phyloP scores from a whole-genome alignment of 2,888 invertebrate species.

The Trissonchulus sp. region DNA sequence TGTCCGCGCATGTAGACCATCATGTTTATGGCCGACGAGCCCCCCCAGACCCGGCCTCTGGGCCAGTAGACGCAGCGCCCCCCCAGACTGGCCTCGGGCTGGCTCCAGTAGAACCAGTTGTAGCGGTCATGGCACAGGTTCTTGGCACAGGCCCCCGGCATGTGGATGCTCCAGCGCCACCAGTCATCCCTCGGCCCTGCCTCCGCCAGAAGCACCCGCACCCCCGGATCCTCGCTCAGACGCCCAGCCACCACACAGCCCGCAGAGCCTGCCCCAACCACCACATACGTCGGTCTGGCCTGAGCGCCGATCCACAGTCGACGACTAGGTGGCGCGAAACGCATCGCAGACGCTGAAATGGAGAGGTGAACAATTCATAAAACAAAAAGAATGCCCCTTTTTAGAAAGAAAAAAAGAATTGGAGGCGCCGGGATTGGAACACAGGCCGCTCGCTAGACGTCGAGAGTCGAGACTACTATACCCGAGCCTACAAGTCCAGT shows the following conservation, averaged over 20 bases:
- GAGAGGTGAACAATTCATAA: too few relatives aligned
- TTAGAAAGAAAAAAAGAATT: too few relatives aligned
- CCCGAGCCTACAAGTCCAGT: too few relatives aligned
- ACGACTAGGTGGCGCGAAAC: too few relatives aligned
- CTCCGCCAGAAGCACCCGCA: constrained; percentile 54
- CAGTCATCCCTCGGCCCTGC: constrained; percentile 56
- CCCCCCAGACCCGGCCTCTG: constrained; percentile 66
- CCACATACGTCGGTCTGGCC: constrained; percentile 46
- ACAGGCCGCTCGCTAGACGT: too few relatives aligned
- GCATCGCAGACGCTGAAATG: too few relatives aligned
- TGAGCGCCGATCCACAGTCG: too few relatives aligned
- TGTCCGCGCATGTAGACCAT: constrained; percentile 72
- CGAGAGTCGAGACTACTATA: too few relatives aligned
- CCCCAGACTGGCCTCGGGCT: constrained; percentile 55
- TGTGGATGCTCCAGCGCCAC: constrained; percentile 57
- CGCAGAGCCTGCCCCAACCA: constrained; percentile 59
- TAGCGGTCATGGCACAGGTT: constrained; percentile 52
- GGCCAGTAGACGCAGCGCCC: constrained; percentile 58
- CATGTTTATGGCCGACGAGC: constrained; percentile 75
- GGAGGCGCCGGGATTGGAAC: too few relatives aligned
- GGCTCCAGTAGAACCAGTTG: constrained; percentile 57
- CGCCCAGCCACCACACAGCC: constrained; percentile 59
- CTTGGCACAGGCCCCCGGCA: constrained; percentile 60
- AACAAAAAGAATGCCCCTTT: too few relatives aligned
- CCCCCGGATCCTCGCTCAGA: constrained; percentile 52